A percentile compares a stretch with the other conserved stretches of the same genome.
Evolutionary conservation across 1,140 invertebrate genomes (phyloP).

Genomic region (Drosophila prosaltans): DNA sequence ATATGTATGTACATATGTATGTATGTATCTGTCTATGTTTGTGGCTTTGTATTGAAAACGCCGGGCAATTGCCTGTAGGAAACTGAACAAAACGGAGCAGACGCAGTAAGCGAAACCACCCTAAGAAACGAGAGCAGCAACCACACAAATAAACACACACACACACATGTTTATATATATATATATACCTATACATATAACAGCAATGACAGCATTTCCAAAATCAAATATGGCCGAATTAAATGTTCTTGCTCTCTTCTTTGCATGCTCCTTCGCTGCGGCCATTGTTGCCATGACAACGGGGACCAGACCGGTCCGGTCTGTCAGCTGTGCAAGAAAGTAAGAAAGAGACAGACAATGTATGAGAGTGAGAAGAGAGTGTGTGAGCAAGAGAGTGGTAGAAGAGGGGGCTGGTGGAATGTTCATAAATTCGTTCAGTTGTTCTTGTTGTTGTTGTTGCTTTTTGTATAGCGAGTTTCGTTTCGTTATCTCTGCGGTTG

Average conservation of each 20-base stretch:
- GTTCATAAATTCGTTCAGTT: conserved; percentile 71
- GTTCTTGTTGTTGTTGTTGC: conserved; percentile 30
- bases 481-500: conserved; percentile 60
- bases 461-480: conserved; percentile 64
- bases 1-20: conserved; percentile 12
- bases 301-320: conserved; percentile 29
- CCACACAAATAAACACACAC: not conserved
- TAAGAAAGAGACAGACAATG: not conserved
- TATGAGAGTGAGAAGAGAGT: not conserved
- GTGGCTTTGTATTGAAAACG: conserved; percentile 22
- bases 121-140: conserved; percentile 19
- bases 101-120: conserved; percentile 41
- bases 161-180: conserved; percentile 15
- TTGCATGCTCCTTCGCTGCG: conserved; percentile 72
- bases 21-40: not conserved
- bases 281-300: conserved; percentile 76
- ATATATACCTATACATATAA: conserved; percentile 30
- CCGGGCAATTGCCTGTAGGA: conserved; percentile 41
- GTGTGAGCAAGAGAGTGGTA: conserved; percentile 15
- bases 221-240: conserved; percentile 82
- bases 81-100: conserved; percentile 46
- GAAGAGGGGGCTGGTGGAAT: conserved; percentile 36
- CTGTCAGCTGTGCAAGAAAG: not conserved
- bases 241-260: conserved; percentile 68
- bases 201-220: conserved; percentile 76